Evolutionary conservation across 1,140 invertebrate species (phyloP).

Genomic region (Matsumurasca onukii): DNA sequence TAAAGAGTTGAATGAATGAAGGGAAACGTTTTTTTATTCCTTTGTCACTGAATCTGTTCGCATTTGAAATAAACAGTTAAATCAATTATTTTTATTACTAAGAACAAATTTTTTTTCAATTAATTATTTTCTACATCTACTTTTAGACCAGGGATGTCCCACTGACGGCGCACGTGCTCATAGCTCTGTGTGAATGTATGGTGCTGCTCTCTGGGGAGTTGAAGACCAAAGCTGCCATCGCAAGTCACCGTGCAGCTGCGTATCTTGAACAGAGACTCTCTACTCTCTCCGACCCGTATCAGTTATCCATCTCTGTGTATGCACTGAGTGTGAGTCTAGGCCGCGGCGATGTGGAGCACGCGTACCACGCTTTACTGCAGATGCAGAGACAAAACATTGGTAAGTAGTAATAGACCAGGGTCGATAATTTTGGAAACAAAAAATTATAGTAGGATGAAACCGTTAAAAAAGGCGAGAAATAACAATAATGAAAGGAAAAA

Average conservation of each 20-base stretch:
- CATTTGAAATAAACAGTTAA: too few relatives aligned
- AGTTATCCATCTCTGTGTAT: constrained; percentile 54
- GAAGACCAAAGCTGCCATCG: constrained; percentile 20
- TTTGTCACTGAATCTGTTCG: too few relatives aligned
- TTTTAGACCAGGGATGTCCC: constrained; percentile 42
- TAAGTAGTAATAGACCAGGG: too few relatives aligned
- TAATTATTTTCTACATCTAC: too few relatives aligned
- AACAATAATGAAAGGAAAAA: too few relatives aligned
- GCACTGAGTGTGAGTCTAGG: constrained; percentile 51
- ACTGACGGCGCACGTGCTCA: constrained; percentile 55
- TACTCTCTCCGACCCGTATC: constrained; percentile 51
- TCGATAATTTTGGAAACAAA: too few relatives aligned
- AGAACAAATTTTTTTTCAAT: too few relatives aligned
- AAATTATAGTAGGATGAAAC: too few relatives aligned
- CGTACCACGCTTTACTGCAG: constrained; percentile 45
- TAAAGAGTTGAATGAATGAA: too few relatives aligned
- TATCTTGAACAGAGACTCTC: constrained; percentile 51
- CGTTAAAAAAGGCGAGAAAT: too few relatives aligned
- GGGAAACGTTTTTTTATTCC: too few relatives aligned
- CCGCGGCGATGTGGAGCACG: constrained; percentile 47
- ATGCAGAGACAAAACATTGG: constrained; percentile 22
- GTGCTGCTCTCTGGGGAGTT: constrained; percentile 33
- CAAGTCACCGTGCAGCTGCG: constrained; percentile 25
- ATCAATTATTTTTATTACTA: too few relatives aligned
- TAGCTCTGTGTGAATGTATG: constrained; percentile 47